Conservation (phyloP, 2,888 invertebrate genomes). For the Fragum whitleyi region DNA sequence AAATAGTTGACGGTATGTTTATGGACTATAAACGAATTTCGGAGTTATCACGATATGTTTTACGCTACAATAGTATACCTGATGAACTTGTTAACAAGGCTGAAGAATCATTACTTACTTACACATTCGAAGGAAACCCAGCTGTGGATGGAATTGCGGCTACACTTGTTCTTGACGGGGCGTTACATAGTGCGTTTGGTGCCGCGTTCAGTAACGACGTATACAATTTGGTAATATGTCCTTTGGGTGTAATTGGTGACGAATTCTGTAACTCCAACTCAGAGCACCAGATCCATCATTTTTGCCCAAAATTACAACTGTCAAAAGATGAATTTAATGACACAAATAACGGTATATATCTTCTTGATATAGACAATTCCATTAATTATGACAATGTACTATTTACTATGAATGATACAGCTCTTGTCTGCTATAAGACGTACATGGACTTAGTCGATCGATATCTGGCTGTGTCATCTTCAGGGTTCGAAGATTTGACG, state of each 20-base stretch:
- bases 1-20: neutral
- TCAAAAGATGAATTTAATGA: neutral
- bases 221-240: neutral
- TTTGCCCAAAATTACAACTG: conserved; percentile 16
- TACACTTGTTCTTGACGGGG: neutral
- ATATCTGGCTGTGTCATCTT: too few relatives aligned
- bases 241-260: neutral
- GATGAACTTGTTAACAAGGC: neutral
- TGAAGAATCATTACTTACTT: neutral
- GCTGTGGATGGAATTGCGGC: neutral
- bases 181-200: neutral
- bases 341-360: neutral
- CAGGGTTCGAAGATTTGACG: neutral
- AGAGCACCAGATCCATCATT: neutral
- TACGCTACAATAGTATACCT: neutral
- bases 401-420: neutral
- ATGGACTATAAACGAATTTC: neutral
- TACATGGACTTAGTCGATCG: neutral
- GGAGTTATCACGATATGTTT: neutral
- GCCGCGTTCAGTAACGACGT: neutral
- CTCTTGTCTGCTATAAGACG: conserved; percentile 7
- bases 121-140: neutral
- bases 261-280: neutral
- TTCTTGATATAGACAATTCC: neutral
- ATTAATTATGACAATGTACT: neutral